Base-by-base conservation (phyloP, 2,888 invertebrate species). In the Leucoma salicis region DNA sequence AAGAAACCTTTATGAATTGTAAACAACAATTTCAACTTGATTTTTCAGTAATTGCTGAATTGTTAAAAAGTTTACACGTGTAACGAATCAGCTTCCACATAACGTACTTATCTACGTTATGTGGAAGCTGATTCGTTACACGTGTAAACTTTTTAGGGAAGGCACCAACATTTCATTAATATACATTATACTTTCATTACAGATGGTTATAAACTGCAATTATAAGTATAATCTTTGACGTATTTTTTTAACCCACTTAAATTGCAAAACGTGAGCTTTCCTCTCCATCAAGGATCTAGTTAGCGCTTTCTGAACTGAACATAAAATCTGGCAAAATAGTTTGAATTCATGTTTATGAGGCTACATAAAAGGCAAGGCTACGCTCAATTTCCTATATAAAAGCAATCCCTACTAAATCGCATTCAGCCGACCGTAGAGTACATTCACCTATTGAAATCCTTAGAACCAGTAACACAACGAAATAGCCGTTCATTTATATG, bases 361-460 rank as follows among this genome's bases (percentile, higher is more conserved):
- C 21, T 48, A 12, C 31, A 42, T 39, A 49, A 42, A 46, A 53
- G 35, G 27, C 14, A 28, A 35, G 25, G 31, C 27, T 35, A 39
- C 27, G 39, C 39, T 41, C 48, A 49, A 48, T 54, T 51, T 42
- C 42, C 47, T 13, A 42, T 41, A 37, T 50, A 57, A 39, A 45
- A 37, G 31, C 12, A 46, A 35, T 24, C 39, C 36, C 29, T 13
- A 25, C 35, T 12, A 31, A 31, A 31, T 31, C 10, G 15, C 31
- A 15, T 31, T 31, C 31, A 15, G 2, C 15, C 31, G 15, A 12
- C 15, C 31, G 29, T 10, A 14, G 1, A 31, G 31, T 31, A 11
- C 31, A 15, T 31, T 31, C 14, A 31, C 31, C 31, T 29, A 29
- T 29, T 29, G 13, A 29, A 29, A 13, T 13, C 29, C 29, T 29